Evolutionary conservation across 2,113 vertebrate genomes (phyloP), one percentile per base, ranked within the genome.

Genomic region (Eretmodus cyanostictus): DNA sequence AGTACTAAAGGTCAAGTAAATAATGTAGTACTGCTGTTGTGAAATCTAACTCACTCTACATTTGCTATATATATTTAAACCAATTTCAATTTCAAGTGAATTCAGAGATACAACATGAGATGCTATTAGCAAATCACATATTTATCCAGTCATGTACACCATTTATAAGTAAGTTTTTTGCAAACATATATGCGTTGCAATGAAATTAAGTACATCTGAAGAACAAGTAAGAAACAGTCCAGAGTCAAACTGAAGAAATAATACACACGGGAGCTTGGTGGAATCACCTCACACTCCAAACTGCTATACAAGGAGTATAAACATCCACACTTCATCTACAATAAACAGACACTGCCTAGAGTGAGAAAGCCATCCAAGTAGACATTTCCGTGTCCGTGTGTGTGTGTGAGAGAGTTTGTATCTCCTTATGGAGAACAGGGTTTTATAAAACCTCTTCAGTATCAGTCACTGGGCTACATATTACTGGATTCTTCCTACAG

Each of bases 261-360:
- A 51, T 14, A 84, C 24, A 89, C 85, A 86, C 14, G 54, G 36
- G 61, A 80, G 61, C 45, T 40, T 2, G 71, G 36, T 79, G 84
- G 89, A 92, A 93, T 84, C 90, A 91, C 88, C 86, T 95, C 91
- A 89, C 94, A 95, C 94, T 94, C 91, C 55, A 71, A 76, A 34
- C 66, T 88, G 68, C 90, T 89, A 89, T 16, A 16, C 14, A 5
- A 47, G 88, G 80, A 90, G 68, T 85, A 86, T 92, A 95, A 94
- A 95, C 89, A 90, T 91, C 86, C 80, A 89, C 89, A 91, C 80
- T 85, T 95, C 91, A 90, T 87, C 91, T 89, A 91, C 90, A 94
- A 94, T 93, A 95, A 95, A 95, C 91, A 93, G 84, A 91, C 89
- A 93, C 80, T 55, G 51, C 5, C 2, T 38, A 19, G 80, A 49